Percentiles rank a stretch among this genome's conserved stretches.
phyloP scores from a whole-genome alignment of 2,888 invertebrate species.

The Merodon equestris region DNA sequence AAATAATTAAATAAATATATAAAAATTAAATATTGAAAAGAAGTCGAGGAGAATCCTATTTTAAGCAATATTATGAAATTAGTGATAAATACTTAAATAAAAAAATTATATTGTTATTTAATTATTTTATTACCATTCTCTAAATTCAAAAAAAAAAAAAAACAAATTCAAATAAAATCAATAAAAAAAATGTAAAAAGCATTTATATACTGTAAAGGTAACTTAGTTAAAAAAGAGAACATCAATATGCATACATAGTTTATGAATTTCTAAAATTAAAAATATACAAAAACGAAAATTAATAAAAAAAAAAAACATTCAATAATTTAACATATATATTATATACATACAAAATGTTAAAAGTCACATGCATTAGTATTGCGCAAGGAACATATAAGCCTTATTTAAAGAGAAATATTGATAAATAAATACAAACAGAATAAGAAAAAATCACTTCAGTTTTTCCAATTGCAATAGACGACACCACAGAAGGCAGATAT shows the following conservation, averaged over 20 bases:
- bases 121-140: slow-evolving; percentile 28
- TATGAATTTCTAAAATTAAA: slow-evolving; percentile 61
- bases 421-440: background rate
- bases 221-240: slow-evolving; percentile 37
- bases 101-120: slow-evolving; percentile 4
- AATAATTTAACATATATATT: slow-evolving; percentile 34
- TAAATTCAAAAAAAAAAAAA: slow-evolving; percentile 31
- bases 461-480: slow-evolving; percentile 48
- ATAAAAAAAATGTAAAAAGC: slow-evolving; percentile 59
- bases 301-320: slow-evolving; percentile 21
- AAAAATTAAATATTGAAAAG: slow-evolving; percentile 22
- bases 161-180: slow-evolving; percentile 33
- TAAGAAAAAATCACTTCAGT: slow-evolving; percentile 12
- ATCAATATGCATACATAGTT: slow-evolving; percentile 58
- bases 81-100: slow-evolving; percentile 50
- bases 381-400: slow-evolving; percentile 58
- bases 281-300: slow-evolving; percentile 33
- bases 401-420: slow-evolving; percentile 35
- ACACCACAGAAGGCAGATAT: slow-evolving; percentile 20
- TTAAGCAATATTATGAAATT: slow-evolving; percentile 64
- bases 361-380: slow-evolving; percentile 62
- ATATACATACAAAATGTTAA: slow-evolving; percentile 42
- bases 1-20: background rate
- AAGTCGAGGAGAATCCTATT: slow-evolving; percentile 59
- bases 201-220: slow-evolving; percentile 64